Evolutionary conservation across 2,113 vertebrate species (phyloP), one percentile per base, ranked within the genome.

Genomic region (Hemibagrus wyckioides): DNA sequence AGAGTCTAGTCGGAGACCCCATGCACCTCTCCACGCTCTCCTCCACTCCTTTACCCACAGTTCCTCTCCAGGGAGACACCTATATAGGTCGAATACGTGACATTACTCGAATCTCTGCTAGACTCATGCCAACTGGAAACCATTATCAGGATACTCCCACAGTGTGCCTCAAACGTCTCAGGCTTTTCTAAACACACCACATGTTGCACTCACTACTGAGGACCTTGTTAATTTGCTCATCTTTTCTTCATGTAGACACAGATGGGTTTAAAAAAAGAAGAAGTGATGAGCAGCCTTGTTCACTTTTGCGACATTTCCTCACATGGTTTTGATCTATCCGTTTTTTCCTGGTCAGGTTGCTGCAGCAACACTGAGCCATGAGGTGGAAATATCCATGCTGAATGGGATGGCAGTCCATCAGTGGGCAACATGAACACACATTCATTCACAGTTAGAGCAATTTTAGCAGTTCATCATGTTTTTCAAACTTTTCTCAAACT

Each of bases 11-110:
- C 44, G 9, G 25, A 83, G 48, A 85, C 83, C 73, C 15, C 85
- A 79, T 56, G 90, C 71, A 56, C 87, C 84, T 92, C 86, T 80
- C 88, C 91, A 91, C 82, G 90, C 82, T 91, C 82, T 86, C 88
- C 92, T 65, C 30, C 59, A 54, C 39, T 77, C 25, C 41, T 83
- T 89, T 92, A 59, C 56, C 57, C 33, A 65, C 57, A 84, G 50
- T 50, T 79, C 57, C 39, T 54, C 71, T 84, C 30, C 28, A 25
- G 73, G 71, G 84, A 86, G 50, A 54, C 33, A 28, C 56, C 69
- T 71, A 83, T 79, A 80, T 89, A 83, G 84, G 84, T 89, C 71
- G 48, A 71, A 85, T 56, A 52, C 23, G 57, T 82, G 84, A 82
- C 69, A 39, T 86, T 80, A 83, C 30, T 86, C 71, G 48, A 82